These are phyloP conservation scores for Larimichthys polyactis DNA, from an alignment of 2,113 vertebrate genomes.

Conservation along the genomic window DNA sequence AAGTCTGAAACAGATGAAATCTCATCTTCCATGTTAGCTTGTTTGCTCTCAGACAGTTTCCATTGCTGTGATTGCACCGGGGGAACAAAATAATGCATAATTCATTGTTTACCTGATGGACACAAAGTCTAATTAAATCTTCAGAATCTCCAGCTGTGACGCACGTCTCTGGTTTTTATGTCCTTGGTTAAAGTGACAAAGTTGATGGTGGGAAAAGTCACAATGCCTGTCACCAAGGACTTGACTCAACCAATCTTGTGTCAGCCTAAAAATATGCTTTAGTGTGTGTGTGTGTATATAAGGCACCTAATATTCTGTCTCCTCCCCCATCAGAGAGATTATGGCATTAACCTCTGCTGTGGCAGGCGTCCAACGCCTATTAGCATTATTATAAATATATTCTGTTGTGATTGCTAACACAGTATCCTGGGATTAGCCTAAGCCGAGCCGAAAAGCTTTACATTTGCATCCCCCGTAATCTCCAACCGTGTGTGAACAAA, in stretches of 20 bases:
- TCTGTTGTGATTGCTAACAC: constrained; percentile 13
- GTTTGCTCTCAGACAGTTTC: constrained; percentile 13
- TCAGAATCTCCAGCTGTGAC: constrained; percentile 52
- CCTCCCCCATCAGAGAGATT: constrained; percentile 15
- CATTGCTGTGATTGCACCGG: constrained; percentile 39
- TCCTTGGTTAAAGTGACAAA: constrained; percentile 37
- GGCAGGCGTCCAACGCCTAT: constrained; percentile 33
- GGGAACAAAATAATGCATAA: constrained; percentile 63
- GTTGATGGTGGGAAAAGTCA: constrained; percentile 11
- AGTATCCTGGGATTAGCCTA: constrained; percentile 34
- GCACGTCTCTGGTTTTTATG: not conserved
- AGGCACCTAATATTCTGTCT: constrained; percentile 1
- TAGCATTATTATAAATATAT: constrained; percentile 43
- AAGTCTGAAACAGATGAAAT: constrained; percentile 22
- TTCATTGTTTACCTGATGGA: constrained; percentile 77
- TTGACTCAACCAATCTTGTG: not conserved
- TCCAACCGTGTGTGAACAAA: constrained; percentile 14
- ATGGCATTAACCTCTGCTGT: constrained; percentile 30
- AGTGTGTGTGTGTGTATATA: not conserved
- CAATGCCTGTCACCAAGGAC: not conserved
- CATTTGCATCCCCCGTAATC: constrained; percentile 21
- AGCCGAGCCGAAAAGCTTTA: constrained; percentile 1
- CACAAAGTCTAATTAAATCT: constrained; percentile 67
- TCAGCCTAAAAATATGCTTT: not conserved
- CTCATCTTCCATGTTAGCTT: constrained; percentile 17